Evolutionary conservation across 2,113 vertebrate genomes (phyloP).

Genomic region (Varanus komodoensis): DNA sequence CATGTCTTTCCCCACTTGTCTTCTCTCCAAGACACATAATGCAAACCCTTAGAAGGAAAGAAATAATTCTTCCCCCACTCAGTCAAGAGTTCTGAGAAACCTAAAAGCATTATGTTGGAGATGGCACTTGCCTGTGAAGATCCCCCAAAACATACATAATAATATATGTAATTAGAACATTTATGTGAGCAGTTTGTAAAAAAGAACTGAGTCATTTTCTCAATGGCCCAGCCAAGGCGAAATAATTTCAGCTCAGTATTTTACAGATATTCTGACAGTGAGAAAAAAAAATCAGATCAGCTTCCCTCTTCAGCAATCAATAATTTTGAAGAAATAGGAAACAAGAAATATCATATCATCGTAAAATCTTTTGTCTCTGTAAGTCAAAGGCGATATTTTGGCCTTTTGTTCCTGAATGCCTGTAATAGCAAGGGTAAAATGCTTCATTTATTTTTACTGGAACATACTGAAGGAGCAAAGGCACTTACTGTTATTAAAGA

Average conservation of each 20-base stretch:
- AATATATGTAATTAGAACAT: not conserved
- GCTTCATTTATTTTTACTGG: constrained; percentile 19
- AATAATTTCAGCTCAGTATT: not conserved
- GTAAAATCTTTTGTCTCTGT: constrained; percentile 4
- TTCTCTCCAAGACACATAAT: too few relatives aligned
- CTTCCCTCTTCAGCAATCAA: not conserved
- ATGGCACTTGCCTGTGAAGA: too few relatives aligned
- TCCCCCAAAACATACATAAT: too few relatives aligned
- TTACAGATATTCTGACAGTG: not conserved
- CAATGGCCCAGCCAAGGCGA: not conserved
- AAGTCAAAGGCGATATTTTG: not conserved
- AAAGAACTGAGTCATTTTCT: not conserved
- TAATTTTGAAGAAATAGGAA: not conserved
- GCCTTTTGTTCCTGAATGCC: not conserved
- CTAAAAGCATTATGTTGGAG: too few relatives aligned
- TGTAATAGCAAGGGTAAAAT: constrained; percentile 5
- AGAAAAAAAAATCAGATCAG: constrained; percentile 3
- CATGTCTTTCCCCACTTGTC: too few relatives aligned
- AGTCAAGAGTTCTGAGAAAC: too few relatives aligned
- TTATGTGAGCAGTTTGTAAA: not conserved
- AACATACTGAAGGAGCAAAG: not conserved
- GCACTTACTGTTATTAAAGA: not conserved
- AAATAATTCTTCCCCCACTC: too few relatives aligned
- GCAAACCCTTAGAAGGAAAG: too few relatives aligned
- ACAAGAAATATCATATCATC: not conserved